Evolutionary conservation across 2,888 invertebrate species (phyloP).

Genomic region (Iphiclides podalirius): DNA sequence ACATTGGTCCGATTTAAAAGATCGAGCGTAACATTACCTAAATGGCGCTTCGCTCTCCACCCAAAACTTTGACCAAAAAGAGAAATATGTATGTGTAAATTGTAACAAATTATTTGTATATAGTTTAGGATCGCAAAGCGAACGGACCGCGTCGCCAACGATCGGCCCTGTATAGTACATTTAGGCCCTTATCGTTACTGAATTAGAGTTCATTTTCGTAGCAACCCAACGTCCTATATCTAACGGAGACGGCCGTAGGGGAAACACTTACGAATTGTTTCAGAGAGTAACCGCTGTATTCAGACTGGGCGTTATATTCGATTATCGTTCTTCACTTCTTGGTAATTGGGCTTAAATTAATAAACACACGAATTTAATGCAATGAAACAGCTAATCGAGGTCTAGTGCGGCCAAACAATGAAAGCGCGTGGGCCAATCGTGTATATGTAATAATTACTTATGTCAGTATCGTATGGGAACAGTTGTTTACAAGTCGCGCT

Average conservation of each 20-base stretch:
- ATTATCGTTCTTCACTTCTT: too few species aligned
- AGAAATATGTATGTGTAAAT: constrained; percentile 38
- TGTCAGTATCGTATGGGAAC: constrained; percentile 71
- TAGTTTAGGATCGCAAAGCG: constrained; percentile 30
- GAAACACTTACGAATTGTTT: too few species aligned
- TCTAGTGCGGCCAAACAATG: too few species aligned
- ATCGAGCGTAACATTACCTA: not conserved
- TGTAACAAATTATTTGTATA: constrained; percentile 30
- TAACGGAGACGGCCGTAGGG: too few species aligned
- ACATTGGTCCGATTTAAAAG: too few species aligned
- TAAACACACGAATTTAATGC: too few species aligned
- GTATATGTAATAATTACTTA: too few species aligned
- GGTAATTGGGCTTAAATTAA: too few species aligned
- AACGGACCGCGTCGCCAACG: constrained; percentile 31
- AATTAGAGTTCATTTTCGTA: constrained; percentile 56
- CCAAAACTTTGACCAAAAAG: constrained; percentile 70
- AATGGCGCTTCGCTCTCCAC: constrained; percentile 48
- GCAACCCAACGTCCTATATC: constrained; percentile 43
- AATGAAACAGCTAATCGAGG: too few species aligned
- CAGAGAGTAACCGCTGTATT: too few species aligned
- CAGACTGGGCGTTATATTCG: too few species aligned
- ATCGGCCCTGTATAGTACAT: constrained; percentile 5
- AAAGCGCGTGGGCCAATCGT: constrained; percentile 74
- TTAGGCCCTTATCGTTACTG: constrained; percentile 63
- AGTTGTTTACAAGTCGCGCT: constrained; percentile 55